These are phyloP conservation scores for Melikaiella ostensackeni DNA, from an alignment of 2,888 invertebrate species.

Conservation along the genomic window DNA sequence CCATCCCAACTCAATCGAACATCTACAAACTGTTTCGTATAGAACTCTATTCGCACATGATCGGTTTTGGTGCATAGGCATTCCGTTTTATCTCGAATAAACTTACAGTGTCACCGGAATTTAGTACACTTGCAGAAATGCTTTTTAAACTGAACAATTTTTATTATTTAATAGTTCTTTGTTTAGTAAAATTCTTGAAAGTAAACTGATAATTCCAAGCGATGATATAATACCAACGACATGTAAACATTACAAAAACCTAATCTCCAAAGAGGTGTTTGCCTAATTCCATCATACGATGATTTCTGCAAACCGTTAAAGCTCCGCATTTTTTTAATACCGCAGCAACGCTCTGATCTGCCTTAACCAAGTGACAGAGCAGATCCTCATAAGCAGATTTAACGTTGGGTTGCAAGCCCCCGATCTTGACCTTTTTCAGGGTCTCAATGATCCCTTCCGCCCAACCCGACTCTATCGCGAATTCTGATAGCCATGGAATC, in stretches of 20 bases:
- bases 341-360: constrained; percentile 85
- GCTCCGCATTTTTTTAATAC: constrained; percentile 91
- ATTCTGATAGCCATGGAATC: constrained; percentile 93
- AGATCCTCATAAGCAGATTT: constrained; percentile 95
- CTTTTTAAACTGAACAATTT: constrained; percentile 14
- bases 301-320: constrained; percentile 89
- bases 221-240: background rate
- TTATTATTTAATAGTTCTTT: constrained; percentile 44
- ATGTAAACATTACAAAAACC: background rate
- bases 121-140: background rate
- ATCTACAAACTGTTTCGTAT: background rate
- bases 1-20: background rate
- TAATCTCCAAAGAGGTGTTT: constrained; percentile 92
- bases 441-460: constrained; percentile 91
- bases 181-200: constrained; percentile 22
- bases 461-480: constrained; percentile 96
- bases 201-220: background rate
- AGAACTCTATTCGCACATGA: background rate
- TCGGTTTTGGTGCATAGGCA: background rate
- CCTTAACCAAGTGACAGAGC: constrained; percentile 89
- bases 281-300: constrained; percentile 92
- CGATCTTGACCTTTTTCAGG: constrained; percentile 89
- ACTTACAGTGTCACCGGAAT: background rate
- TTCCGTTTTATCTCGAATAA: background rate
- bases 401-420: constrained; percentile 89